Conservation (phyloP, 2,888 invertebrate species). For the Andrena trimmerana region DNA sequence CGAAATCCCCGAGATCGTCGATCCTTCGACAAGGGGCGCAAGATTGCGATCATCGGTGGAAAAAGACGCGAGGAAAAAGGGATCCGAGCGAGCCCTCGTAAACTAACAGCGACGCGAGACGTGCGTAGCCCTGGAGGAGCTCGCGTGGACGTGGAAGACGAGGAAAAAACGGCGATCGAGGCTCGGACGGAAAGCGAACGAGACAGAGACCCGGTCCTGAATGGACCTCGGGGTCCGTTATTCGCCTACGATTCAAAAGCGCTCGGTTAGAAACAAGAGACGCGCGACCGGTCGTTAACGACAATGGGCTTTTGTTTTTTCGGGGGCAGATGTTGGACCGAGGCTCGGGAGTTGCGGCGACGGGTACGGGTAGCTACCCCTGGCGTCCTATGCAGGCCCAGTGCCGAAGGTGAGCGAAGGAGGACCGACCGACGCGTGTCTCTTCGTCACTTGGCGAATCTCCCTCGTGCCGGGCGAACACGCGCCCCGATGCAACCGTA, state of each 20-base stretch:
- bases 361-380: conserved; percentile 57
- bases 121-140: not conserved
- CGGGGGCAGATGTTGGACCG: conserved; percentile 84
- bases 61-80: not conserved
- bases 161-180: conserved; percentile 32
- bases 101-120: not conserved
- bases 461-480: conserved; percentile 41
- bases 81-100: not conserved
- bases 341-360: conserved; percentile 69
- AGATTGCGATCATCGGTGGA: conserved; percentile 71
- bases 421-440: conserved; percentile 67
- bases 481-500: conserved; percentile 24
- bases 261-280: conserved; percentile 85
- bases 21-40: conserved; percentile 60
- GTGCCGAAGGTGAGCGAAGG: conserved; percentile 65
- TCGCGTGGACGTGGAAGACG: not conserved
- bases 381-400: conserved; percentile 42
- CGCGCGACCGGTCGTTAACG: conserved; percentile 85
- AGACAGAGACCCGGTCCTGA: conserved; percentile 62
- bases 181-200: conserved; percentile 50
- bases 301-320: conserved; percentile 86
- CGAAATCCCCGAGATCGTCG: conserved; percentile 5
- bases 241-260: conserved; percentile 85
- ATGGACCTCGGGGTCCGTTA: conserved; percentile 82
- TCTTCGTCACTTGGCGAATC: conserved; percentile 64